Conservation (phyloP, 2,797 vertebrate genomes). For the Artibeus lituratus region DNA sequence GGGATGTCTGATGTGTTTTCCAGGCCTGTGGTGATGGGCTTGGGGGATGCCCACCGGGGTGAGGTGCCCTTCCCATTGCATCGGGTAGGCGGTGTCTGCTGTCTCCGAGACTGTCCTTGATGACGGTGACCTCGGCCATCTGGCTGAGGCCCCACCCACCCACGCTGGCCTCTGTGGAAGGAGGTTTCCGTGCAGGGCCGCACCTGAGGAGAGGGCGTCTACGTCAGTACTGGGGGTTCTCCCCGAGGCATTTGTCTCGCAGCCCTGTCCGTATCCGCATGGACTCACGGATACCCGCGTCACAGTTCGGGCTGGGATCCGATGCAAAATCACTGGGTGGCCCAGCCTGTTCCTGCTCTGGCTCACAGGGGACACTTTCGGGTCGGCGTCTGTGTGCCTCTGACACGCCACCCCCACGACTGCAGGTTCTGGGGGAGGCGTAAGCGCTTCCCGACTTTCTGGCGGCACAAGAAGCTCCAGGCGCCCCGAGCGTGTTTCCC, state of each 20-base stretch:
- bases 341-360: not conserved
- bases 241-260: fast-evolving
- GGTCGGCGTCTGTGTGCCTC: fast-evolving
- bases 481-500: fast-evolving
- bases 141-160: not conserved
- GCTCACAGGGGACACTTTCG: too few species aligned
- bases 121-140: not conserved
- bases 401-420: fast-evolving
- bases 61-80: not conserved
- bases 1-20: not conserved
- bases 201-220: too few species aligned
- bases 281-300: not conserved
- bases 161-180: not conserved
- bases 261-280: fast-evolving
- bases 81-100: fast-evolving
- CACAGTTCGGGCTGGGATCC: not conserved
- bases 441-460: not conserved
- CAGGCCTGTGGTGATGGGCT: fast-evolving
- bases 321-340: fast-evolving
- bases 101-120: fast-evolving
- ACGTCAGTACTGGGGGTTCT: fast-evolving
- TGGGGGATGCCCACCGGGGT: fast-evolving
- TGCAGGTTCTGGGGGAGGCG: not conserved
- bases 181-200: fast-evolving
- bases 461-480: not conserved